These are phyloP conservation scores for Drosophila subquinaria DNA, from an alignment of 2,888 invertebrate genomes.

Conservation along the genomic window DNA sequence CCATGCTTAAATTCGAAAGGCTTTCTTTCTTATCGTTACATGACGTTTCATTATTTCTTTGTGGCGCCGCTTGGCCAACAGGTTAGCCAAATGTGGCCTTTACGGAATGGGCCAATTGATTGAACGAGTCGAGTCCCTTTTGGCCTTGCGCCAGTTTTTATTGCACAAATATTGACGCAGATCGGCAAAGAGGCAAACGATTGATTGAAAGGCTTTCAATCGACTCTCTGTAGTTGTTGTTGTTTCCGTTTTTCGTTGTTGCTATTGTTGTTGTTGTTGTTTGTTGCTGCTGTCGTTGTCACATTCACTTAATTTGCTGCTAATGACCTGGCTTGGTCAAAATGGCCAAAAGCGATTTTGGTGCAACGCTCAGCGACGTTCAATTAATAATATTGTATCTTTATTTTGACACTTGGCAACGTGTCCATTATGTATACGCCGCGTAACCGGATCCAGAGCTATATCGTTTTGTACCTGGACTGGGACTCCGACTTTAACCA, in stretches of 20 bases:
- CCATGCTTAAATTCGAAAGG: conserved; percentile 54
- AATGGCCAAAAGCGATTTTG: conserved; percentile 35
- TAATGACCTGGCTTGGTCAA: conserved; percentile 59
- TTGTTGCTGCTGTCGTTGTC: conserved; percentile 36
- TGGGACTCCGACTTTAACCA: conserved; percentile 7
- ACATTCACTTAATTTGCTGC: conserved; percentile 64
- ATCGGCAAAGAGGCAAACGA: conserved; percentile 3
- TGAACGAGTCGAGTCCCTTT: conserved; percentile 42
- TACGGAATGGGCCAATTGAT: conserved; percentile 48
- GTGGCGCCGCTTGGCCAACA: conserved; percentile 65
- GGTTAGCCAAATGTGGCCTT: conserved; percentile 68
- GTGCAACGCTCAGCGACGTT: conserved; percentile 35
- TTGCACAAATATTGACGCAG: conserved; percentile 57
- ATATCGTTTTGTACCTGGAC: conserved; percentile 6
- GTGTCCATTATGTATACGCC: conserved; percentile 49
- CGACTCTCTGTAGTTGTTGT: conserved; percentile 14
- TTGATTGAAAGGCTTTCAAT: conserved; percentile 68
- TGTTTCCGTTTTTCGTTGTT: conserved; percentile 16
- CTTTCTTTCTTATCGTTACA: conserved; percentile 12
- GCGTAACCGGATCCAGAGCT: conserved; percentile 22
- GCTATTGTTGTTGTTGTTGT: conserved; percentile 12
- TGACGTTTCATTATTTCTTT: conserved; percentile 25
- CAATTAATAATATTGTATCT: conserved; percentile 52
- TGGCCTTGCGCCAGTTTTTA: conserved; percentile 41
- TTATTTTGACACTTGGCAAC: conserved; percentile 63